phyloP scores from a whole-genome alignment of 2,113 vertebrate genomes.

The Cyanoliseus patagonus region DNA sequence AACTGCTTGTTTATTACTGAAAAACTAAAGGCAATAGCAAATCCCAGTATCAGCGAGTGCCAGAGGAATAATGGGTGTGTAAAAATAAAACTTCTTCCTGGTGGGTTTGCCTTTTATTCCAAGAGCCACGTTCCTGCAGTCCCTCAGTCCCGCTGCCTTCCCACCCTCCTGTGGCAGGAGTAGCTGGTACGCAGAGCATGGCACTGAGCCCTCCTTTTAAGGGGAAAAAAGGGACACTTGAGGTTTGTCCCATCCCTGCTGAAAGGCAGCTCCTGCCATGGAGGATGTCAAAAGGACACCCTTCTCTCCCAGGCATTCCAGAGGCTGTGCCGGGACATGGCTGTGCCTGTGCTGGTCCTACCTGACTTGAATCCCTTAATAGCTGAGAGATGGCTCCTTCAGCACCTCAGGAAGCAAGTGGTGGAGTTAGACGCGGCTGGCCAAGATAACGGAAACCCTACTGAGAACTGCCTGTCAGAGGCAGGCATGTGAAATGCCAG shows the following conservation, averaged over 20 bases:
- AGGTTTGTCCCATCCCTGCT: not conserved
- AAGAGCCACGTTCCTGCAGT: not conserved
- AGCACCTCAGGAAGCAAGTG: fast-evolving
- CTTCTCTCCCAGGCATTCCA: not conserved
- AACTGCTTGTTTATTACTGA: conserved; percentile 57
- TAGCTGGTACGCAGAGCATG: fast-evolving
- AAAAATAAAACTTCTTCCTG: conserved; percentile 35
- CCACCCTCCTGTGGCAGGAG: not conserved
- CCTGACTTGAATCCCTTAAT: not conserved
- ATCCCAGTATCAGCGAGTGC: not conserved
- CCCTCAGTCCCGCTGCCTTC: not conserved
- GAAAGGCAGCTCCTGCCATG: not conserved
- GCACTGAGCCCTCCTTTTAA: not conserved
- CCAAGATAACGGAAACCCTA: not conserved
- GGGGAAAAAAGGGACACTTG: not conserved
- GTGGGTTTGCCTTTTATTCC: not conserved
- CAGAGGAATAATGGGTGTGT: not conserved
- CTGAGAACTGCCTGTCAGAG: not conserved
- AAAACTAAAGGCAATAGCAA: conserved; percentile 17
- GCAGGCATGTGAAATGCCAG: not conserved
- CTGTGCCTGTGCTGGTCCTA: not conserved
- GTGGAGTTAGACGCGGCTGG: not conserved
- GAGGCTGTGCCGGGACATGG: not conserved
- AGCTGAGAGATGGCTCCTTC: not conserved
- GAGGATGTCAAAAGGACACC: not conserved